Evolutionary conservation across 1,140 invertebrate species (phyloP).

Genomic region (Lutraria rhynchaena): DNA sequence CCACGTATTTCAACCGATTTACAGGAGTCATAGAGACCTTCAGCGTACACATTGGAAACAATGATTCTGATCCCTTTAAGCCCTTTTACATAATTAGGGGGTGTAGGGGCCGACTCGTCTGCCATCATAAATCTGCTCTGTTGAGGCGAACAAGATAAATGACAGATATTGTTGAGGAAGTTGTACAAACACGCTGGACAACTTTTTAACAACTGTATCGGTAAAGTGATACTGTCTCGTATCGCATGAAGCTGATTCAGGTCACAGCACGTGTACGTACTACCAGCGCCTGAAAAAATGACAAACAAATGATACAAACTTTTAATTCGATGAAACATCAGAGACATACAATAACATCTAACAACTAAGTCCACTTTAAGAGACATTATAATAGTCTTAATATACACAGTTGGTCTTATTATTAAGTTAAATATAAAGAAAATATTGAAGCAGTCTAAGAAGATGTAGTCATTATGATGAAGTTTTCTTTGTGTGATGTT

Average conservation of each 20-base stretch:
- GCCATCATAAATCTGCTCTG: constrained; percentile 89
- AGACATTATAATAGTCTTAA: no score
- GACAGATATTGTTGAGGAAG: constrained; percentile 90
- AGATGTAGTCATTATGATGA: no score
- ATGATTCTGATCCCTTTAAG: constrained; percentile 84
- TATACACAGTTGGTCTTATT: no score
- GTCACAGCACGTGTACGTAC: constrained; percentile 87
- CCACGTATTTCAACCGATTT: constrained; percentile 91
- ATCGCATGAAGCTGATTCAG: constrained; percentile 86
- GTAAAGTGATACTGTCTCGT: constrained; percentile 85
- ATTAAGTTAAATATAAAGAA: no score
- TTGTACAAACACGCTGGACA: constrained; percentile 94
- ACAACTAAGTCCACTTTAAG: no score
- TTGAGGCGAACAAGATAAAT: constrained; percentile 89
- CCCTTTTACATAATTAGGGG: neutral
- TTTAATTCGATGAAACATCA: no score
- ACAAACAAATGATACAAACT: no score
- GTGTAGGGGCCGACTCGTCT: constrained; percentile 3
- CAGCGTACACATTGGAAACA: constrained; percentile 86
- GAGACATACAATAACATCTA: no score
- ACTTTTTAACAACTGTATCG: constrained; percentile 87
- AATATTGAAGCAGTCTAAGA: no score
- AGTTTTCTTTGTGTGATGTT: no score
- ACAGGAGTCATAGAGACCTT: constrained; percentile 91
- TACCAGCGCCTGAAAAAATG: constrained; percentile 55